Conservation (phyloP, 37 sponge, comb jelly and placozoan genomes). For the Ephydatia muelleri region DNA sequence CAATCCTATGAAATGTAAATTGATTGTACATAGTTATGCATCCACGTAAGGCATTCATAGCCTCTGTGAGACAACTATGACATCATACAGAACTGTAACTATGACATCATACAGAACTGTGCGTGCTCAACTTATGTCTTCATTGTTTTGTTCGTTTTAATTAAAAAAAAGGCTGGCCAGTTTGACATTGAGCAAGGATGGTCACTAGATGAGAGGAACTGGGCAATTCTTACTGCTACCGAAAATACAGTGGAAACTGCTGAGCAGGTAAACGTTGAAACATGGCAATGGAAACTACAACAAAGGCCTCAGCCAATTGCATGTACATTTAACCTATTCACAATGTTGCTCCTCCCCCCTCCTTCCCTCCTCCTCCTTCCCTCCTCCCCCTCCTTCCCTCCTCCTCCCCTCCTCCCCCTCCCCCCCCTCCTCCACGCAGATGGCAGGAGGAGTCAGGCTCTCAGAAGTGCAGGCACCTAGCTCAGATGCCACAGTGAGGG, state of each 20-base stretch:
- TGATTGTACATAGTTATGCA: too few species aligned
- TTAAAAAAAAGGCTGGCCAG: conserved; percentile 47
- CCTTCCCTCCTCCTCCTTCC: not conserved
- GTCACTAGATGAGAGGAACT: conserved; percentile 72
- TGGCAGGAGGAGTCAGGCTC: conserved; percentile 51
- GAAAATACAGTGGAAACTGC: conserved; percentile 73
- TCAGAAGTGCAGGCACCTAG: conserved; percentile 50
- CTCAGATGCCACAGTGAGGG: conserved; percentile 49
- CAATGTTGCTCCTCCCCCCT: not conserved
- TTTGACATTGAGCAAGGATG: conserved; percentile 75
- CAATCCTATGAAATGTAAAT: not conserved
- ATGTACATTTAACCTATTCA: not conserved
- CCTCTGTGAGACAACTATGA: not conserved
- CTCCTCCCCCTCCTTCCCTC: not conserved
- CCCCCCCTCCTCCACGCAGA: not conserved
- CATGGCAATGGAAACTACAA: not conserved
- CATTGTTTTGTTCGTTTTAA: not conserved
- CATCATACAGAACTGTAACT: not conserved
- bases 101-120: not conserved
- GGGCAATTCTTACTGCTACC: conserved; percentile 74
- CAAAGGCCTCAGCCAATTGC: too few species aligned
- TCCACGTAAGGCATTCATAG: not conserved
- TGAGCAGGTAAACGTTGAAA: conserved; percentile 33
- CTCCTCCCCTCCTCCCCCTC: not conserved
- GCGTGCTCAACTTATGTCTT: not conserved